phyloP scores from a whole-genome alignment of 2,113 vertebrate genomes.

The Burhinus bistriatus region DNA sequence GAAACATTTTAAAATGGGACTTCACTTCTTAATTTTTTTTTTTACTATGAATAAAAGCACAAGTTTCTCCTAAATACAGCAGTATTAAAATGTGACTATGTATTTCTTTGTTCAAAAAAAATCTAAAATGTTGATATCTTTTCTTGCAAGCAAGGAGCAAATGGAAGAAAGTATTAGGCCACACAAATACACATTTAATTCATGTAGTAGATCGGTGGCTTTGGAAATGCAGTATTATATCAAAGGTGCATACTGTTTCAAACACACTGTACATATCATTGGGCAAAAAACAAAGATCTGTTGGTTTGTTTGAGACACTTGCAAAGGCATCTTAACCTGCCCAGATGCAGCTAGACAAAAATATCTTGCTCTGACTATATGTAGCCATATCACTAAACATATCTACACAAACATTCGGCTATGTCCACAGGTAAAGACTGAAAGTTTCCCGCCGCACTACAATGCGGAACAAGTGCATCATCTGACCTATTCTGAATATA shows the following conservation, averaged over 20 bases:
- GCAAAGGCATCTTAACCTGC: constrained; percentile 55
- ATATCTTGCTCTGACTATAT: constrained; percentile 47
- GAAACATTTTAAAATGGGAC: constrained; percentile 55
- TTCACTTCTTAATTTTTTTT: constrained; percentile 39
- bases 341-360: constrained; percentile 30
- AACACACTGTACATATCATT: constrained; percentile 58
- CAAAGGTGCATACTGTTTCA: constrained; percentile 68
- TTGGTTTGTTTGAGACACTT: constrained; percentile 25
- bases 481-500: constrained; percentile 75
- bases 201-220: constrained; percentile 64
- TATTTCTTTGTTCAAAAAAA: not conserved
- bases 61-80: constrained; percentile 66
- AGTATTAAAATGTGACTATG: constrained; percentile 73
- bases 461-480: constrained; percentile 73
- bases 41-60: constrained; percentile 72
- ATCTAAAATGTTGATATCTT: constrained; percentile 55
- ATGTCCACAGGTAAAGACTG: constrained; percentile 40
- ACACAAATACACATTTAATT: constrained; percentile 58
- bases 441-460: constrained; percentile 23
- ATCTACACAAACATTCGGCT: constrained; percentile 46
- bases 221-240: constrained; percentile 69
- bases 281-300: constrained; percentile 40
- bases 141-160: constrained; percentile 75
- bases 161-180: constrained; percentile 66
- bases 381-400: constrained; percentile 48